Evolutionary conservation across 2,888 invertebrate species (phyloP).

Genomic region (Sisyra terminalis): DNA sequence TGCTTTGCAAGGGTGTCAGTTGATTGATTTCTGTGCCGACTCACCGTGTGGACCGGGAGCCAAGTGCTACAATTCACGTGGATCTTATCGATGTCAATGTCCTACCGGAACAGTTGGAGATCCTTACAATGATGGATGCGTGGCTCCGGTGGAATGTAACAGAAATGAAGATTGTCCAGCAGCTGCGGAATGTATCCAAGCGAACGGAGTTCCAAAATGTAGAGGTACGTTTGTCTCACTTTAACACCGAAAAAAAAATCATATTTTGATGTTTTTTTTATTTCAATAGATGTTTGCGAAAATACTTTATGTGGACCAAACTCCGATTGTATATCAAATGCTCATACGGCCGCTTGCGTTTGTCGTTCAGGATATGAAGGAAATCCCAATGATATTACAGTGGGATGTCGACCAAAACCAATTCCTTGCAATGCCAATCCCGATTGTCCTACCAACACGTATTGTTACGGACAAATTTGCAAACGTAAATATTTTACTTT

Average conservation of each 20-base stretch:
- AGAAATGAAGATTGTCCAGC: constrained; percentile 64
- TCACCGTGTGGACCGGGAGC: constrained; percentile 69
- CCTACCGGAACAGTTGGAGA: constrained; percentile 67
- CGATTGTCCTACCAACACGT: constrained; percentile 64
- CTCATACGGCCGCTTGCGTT: constrained; percentile 62
- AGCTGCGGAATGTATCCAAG: constrained; percentile 57
- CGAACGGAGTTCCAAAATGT: constrained; percentile 62
- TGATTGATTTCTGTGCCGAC: constrained; percentile 63
- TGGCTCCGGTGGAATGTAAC: constrained; percentile 64
- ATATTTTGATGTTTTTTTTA: background rate
- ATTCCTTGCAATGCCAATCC: constrained; percentile 49
- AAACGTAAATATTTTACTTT: constrained; percentile 44
- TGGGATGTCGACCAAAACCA: constrained; percentile 62
- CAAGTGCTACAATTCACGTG: constrained; percentile 61
- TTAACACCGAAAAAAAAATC: background rate
- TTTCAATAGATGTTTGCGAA: constrained; percentile 54
- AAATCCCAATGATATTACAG: constrained; percentile 46
- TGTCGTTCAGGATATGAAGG: constrained; percentile 67
- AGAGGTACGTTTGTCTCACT: constrained; percentile 30
- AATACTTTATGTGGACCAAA: constrained; percentile 63
- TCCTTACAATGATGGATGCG: constrained; percentile 70
- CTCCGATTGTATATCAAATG: constrained; percentile 61
- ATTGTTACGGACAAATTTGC: constrained; percentile 66
- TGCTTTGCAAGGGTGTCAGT: constrained; percentile 48
- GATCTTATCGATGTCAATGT: constrained; percentile 66